phyloP scores from a whole-genome alignment of 2,113 vertebrate species.

The Gila orcuttii region DNA sequence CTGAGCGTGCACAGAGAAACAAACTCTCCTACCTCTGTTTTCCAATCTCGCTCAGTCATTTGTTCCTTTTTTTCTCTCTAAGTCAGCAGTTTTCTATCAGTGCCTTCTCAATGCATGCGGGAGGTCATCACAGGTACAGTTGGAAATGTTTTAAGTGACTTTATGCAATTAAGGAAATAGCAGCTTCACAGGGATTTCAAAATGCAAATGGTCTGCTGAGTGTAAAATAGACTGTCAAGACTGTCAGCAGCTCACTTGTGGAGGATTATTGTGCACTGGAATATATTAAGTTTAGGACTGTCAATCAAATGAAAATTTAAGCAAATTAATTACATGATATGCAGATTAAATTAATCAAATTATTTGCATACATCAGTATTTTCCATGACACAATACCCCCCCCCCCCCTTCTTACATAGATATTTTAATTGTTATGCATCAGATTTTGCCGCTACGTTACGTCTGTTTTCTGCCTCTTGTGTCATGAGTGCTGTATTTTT shows the following conservation, averaged over 20 bases:
- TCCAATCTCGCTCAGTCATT: background rate
- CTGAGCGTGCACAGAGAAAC: background rate
- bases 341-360: background rate
- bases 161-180: conserved; percentile 29
- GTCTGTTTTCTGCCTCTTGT: background rate
- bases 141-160: conserved; percentile 34
- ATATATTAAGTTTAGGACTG: background rate
- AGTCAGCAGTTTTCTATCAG: background rate
- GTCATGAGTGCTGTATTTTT: background rate
- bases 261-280: background rate
- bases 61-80: background rate
- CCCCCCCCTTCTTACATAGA: too few species aligned
- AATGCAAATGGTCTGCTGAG: background rate
- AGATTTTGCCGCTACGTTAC: background rate
- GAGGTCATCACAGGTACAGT: background rate
- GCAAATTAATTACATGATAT: background rate
- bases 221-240: background rate
- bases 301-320: background rate
- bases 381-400: background rate
- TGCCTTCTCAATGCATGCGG: background rate
- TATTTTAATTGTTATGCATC: background rate
- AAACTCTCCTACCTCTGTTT: background rate
- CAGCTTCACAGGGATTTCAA: conserved; percentile 21
- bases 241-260: background rate
- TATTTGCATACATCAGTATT: background rate